Evolutionary conservation across 2,888 invertebrate genomes (phyloP).

Genomic region (Onchidella celtica): DNA sequence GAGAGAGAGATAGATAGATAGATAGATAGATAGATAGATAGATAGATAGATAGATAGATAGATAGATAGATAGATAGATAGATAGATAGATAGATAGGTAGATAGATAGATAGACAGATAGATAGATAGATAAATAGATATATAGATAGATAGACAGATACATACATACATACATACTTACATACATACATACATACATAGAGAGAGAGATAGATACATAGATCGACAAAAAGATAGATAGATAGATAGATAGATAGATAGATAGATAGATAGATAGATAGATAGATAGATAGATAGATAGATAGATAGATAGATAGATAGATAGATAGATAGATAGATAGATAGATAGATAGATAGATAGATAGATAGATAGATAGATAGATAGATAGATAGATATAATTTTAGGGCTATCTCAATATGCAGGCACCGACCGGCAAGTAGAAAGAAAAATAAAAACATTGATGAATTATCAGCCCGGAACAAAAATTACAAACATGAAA

Average conservation of each 20-base stretch:
- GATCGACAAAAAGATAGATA: not conserved
- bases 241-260: not conserved
- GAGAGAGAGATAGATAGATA: not conserved
- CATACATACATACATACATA: no score
- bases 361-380: constrained; percentile 10
- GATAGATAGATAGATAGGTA: not conserved
- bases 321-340: not conserved
- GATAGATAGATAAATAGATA: not conserved
- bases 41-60: not conserved
- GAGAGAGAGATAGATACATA: not conserved
- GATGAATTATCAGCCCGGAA: no score
- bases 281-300: not conserved
- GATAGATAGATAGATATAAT: not conserved
- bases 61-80: not conserved
- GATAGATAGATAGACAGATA: not conserved
- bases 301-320: not conserved
- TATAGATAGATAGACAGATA: not conserved
- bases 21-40: constrained; percentile 15
- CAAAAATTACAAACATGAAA: no score
- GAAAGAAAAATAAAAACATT: no score
- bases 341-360: not conserved
- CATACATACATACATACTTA: no score
- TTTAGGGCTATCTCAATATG: no score
- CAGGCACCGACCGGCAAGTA: no score
- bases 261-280: constrained; percentile 11